phyloP scores from a whole-genome alignment of 2,113 vertebrate genomes.

The Ardeotis arabs region DNA sequence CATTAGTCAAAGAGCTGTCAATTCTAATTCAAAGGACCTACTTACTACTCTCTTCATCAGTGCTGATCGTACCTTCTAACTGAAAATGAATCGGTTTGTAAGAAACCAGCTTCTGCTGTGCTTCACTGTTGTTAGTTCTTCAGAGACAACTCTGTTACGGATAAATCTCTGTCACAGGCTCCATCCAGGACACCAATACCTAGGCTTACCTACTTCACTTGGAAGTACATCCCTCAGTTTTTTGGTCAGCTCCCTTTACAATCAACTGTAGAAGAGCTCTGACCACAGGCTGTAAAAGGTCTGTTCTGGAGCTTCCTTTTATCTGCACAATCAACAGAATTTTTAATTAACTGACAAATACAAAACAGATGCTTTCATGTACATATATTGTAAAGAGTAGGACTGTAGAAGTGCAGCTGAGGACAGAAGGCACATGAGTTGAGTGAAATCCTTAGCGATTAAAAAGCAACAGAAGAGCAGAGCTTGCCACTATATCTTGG shows the following conservation, averaged over 20 bases:
- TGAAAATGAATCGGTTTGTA: rapidly evolving
- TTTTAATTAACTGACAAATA: neutral
- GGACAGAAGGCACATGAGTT: neutral
- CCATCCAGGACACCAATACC: neutral
- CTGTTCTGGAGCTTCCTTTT: neutral
- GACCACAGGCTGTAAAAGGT: neutral
- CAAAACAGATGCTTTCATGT: neutral
- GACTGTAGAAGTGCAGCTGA: neutral
- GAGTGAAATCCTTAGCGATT: neutral
- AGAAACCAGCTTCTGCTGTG: neutral
- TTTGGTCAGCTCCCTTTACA: neutral
- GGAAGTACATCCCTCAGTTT: neutral
- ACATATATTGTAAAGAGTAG: neutral
- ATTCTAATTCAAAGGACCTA: neutral
- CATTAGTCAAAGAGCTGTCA: neutral
- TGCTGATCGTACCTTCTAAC: neutral
- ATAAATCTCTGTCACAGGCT: neutral
- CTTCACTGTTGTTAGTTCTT: neutral
- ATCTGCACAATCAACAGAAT: neutral
- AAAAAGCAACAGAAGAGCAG: neutral
- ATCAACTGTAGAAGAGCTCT: neutral
- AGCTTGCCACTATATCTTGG: neutral
- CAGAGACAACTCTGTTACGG: neutral
- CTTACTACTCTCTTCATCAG: neutral
- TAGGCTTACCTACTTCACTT: neutral